phyloP scores from a whole-genome alignment of 2,113 vertebrate genomes.

The Tetrax tetrax region DNA sequence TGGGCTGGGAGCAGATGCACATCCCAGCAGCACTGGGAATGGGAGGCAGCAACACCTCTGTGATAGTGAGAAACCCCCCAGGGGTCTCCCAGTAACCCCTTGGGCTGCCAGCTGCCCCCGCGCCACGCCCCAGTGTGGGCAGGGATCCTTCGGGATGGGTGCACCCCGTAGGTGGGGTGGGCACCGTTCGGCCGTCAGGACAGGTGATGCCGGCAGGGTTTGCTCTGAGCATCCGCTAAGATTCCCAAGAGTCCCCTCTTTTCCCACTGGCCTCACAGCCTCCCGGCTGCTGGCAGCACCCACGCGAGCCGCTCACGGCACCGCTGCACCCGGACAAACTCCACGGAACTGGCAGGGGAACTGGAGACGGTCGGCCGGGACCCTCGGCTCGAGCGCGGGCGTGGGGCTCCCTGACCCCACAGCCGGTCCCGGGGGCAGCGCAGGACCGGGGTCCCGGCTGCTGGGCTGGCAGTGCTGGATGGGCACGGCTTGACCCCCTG shows the following conservation, averaged over 20 bases:
- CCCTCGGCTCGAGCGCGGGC: accelerated
- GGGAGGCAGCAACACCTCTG: neutral
- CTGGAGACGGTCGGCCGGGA: accelerated
- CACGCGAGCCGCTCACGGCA: neutral
- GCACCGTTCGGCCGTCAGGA: neutral
- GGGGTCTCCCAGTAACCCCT: too few species aligned
- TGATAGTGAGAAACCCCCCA: neutral
- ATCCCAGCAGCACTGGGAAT: neutral
- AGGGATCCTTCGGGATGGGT: neutral
- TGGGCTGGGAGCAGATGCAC: neutral
- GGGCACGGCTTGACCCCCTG: neutral
- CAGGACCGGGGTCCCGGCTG: neutral
- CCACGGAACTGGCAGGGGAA: accelerated
- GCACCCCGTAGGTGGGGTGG: neutral
- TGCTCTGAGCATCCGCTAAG: neutral
- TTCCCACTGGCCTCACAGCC: neutral
- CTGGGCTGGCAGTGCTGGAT: neutral
- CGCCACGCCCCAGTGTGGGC: too few species aligned
- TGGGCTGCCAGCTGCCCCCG: accelerated
- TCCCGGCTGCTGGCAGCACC: accelerated
- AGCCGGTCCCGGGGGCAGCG: neutral
- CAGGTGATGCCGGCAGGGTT: neutral
- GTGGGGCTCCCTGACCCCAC: accelerated
- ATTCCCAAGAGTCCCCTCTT: neutral
- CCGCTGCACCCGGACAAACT: accelerated